Base-by-base conservation (phyloP, 1,140 invertebrate genomes). In the Vanessa tameamea region DNA sequence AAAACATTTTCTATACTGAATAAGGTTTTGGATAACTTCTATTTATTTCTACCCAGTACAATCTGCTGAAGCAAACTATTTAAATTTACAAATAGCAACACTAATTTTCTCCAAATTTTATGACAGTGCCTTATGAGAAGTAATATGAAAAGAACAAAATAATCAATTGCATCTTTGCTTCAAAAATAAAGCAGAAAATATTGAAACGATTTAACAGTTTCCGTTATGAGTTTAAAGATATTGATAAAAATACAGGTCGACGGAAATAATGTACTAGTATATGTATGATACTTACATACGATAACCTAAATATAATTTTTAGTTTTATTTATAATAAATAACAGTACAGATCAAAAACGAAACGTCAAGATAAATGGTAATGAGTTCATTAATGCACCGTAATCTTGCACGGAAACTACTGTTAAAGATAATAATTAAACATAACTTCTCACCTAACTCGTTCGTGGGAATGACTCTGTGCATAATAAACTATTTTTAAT, bases 371-470 rank as follows among this genome's bases (percentile, higher is more conserved):
- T 69, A 79, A 80, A 82, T 87, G 80, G 80, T 63, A 76, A 84
- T 86, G 76, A 80, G 70, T 73, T 79, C 75, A 86, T 85, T 87
- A 85, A 78, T 73, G 74, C 76, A 84, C 77, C 74, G 78, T 77
- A 82, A 83, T 79, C 69, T 77, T 78, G 78, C 84, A 86, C 86
- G 82, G 85, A 86, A 85, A 83, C 81, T 84, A 87, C 86, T 83
- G 86, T 85, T 80, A 78, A 80, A 76, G 74, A 80, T 73, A 64
- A 78, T 69, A 78, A 85, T 86, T 82, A 85, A 78, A 79, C 81
- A 79, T 83, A 81, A 81, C 70, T 86, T 88, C 84, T 83, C 84
- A 86, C 81, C 77, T 80, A 72, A 75, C 72, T 74, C 68, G 74
- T 53, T 76, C 85, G 86, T 91, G 87, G 78, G 87, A 90, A 89